Evolutionary conservation across 2,113 vertebrate species (phyloP).

Genomic region (Ovis aries): ARS-UI_Ramb_v3.0 NC_056056.1:103913501-103914000

Average conservation of each 20-base stretch:
- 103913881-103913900: neutral
- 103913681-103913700: neutral
- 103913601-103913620: neutral
- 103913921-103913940: neutral
- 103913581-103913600: neutral
- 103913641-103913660: neutral
- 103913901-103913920: neutral
- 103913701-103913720: neutral
- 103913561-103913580: neutral
- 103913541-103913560: neutral
- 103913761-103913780: neutral
- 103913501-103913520: neutral
- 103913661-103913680: neutral
- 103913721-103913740: neutral
- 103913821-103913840: neutral
- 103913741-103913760: neutral
- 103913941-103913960: neutral
- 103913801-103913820: neutral
- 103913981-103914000: neutral
- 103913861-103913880: neutral
- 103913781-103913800: neutral
- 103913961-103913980: neutral
- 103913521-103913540: neutral
- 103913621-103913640: neutral
- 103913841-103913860: neutral